phyloP scores from a whole-genome alignment of 2,797 vertebrate species.

The Danio jaintianensis region DNA sequence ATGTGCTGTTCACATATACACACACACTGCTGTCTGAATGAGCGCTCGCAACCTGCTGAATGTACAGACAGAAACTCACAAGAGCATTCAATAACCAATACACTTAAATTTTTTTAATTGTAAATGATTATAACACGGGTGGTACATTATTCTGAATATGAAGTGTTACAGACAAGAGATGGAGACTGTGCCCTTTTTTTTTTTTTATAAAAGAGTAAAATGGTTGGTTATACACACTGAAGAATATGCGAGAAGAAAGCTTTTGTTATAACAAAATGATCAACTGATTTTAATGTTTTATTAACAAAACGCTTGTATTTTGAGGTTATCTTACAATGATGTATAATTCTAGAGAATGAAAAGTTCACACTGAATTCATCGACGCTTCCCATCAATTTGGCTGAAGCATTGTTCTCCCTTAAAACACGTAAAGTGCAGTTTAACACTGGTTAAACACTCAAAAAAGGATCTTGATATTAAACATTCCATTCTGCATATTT shows the following conservation, averaged over 20 bases:
- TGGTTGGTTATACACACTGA: background rate
- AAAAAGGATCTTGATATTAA: background rate
- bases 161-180: background rate
- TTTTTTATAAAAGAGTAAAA: constrained; percentile 1
- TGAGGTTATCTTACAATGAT: constrained; percentile 7
- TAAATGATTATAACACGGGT: constrained; percentile 15
- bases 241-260: background rate
- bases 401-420: background rate
- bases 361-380: background rate
- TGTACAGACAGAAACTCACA: background rate
- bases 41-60: background rate
- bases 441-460: background rate
- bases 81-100: background rate
- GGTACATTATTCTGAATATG: constrained; percentile 28
- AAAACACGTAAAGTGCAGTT: no score
- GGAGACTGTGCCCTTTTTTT: background rate
- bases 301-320: background rate
- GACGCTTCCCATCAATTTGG: background rate
- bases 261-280: background rate
- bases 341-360: background rate
- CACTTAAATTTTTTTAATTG: constrained; percentile 9
- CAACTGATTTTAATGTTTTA: constrained; percentile 6
- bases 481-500: background rate
- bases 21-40: background rate
- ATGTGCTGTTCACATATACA: background rate